Evolutionary conservation across 2,888 invertebrate genomes (phyloP).

Genomic region (Entomobrya multifasciata): DNA sequence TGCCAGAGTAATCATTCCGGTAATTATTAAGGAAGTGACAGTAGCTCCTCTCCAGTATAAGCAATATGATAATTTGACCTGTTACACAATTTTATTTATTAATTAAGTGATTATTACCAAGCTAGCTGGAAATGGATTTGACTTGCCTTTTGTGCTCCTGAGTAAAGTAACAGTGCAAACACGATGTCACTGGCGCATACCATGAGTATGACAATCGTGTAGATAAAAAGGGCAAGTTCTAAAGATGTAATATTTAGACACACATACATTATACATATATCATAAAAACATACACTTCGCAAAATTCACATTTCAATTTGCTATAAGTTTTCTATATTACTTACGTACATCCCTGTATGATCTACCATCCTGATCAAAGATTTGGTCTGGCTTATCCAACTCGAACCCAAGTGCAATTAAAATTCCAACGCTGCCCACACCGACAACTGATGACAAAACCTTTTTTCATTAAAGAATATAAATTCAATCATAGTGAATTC

Average conservation of each 20-base stretch:
- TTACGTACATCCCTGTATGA: slow-evolving; percentile 20
- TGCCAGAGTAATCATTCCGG: slow-evolving; percentile 66
- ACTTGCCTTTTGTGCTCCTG: slow-evolving; percentile 54
- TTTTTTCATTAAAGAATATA: too few species aligned
- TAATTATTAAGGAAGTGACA: slow-evolving; percentile 53
- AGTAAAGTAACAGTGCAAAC: slow-evolving; percentile 53
- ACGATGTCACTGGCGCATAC: slow-evolving; percentile 59
- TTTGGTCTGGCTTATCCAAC: slow-evolving; percentile 5
- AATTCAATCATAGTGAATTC: too few species aligned
- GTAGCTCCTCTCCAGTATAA: slow-evolving; percentile 70
- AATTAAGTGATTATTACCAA: not conserved
- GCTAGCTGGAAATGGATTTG: too few species aligned
- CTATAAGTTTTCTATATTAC: not conserved
- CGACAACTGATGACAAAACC: slow-evolving; percentile 54
- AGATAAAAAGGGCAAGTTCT: slow-evolving; percentile 65
- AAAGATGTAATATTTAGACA: not conserved
- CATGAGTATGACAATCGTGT: slow-evolving; percentile 56
- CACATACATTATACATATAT: too few species aligned
- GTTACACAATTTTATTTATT: slow-evolving; percentile 13
- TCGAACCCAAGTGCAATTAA: slow-evolving; percentile 40
- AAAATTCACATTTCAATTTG: not conserved
- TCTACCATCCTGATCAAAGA: not conserved
- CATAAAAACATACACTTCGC: not conserved
- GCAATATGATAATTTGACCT: slow-evolving; percentile 69
- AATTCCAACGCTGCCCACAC: slow-evolving; percentile 20